Evolutionary conservation across 2,797 vertebrate genomes (phyloP).

Genomic region (Nasua narica): DNA sequence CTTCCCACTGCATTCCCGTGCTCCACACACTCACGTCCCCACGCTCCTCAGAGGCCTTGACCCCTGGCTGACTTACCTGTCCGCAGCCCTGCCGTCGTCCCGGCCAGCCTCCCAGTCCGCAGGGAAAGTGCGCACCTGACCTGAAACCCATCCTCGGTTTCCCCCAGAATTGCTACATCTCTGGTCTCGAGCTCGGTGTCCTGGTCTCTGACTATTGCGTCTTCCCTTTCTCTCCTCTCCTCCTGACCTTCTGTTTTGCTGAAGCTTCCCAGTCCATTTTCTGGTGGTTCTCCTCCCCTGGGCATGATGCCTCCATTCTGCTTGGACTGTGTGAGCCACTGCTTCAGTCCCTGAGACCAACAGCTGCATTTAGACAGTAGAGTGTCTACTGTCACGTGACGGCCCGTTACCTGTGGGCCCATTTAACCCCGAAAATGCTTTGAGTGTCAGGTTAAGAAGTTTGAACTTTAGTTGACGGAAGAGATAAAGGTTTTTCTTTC

Average conservation of each 20-base stretch:
- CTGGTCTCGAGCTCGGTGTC: neutral
- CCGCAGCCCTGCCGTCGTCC: rapidly evolving
- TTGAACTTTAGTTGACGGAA: neutral
- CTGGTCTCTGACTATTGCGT: neutral
- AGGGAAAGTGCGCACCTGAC: neutral
- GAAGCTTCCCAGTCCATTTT: neutral
- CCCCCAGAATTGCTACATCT: neutral
- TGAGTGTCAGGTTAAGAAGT: neutral
- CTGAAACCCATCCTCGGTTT: neutral
- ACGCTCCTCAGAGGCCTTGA: neutral
- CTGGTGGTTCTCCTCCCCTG: neutral
- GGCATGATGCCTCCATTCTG: neutral
- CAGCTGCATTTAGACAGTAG: neutral
- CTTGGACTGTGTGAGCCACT: neutral
- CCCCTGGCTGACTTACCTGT: neutral
- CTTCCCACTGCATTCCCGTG: neutral
- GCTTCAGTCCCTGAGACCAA: neutral
- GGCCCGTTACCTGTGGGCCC: neutral
- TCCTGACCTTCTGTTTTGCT: neutral
- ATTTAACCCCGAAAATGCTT: neutral
- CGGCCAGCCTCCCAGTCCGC: neutral
- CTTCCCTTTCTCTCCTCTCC: neutral
- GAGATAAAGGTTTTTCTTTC: neutral
- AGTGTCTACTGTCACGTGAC: neutral
- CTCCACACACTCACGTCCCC: neutral